Evolutionary conservation across 2,113 vertebrate species (phyloP).

Genomic region (Mixornis gularis): DNA sequence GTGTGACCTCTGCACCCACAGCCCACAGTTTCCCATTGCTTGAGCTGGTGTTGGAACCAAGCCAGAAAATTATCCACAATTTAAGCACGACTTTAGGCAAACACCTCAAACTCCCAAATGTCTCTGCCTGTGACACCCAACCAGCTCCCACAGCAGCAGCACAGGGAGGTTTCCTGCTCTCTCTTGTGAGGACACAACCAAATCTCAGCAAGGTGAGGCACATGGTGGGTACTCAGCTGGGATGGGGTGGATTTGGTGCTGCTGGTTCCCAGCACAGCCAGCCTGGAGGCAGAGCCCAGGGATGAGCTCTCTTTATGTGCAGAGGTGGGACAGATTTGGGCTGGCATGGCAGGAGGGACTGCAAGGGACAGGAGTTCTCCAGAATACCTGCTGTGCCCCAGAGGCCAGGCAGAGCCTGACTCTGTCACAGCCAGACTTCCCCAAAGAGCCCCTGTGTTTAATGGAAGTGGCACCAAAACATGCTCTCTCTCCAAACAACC

Average conservation of each 20-base stretch:
- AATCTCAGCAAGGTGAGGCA: not conserved
- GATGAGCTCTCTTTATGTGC: accelerated
- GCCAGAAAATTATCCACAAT: not conserved
- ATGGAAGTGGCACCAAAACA: not conserved
- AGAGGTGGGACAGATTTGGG: not conserved
- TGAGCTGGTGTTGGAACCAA: not conserved
- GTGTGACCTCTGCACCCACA: accelerated
- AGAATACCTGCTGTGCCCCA: not conserved
- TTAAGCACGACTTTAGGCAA: not conserved
- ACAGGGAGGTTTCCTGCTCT: not conserved
- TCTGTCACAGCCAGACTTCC: not conserved
- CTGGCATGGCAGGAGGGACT: not conserved
- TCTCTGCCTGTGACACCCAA: not conserved
- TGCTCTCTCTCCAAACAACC: not conserved
- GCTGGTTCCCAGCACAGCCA: not conserved
- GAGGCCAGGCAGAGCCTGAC: not conserved
- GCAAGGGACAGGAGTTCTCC: not conserved
- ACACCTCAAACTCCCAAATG: accelerated
- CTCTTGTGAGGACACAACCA: accelerated
- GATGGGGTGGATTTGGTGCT: not conserved
- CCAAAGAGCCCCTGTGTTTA: accelerated
- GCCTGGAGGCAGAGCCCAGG: not conserved
- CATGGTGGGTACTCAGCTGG: not conserved
- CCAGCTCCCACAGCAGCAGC: accelerated
- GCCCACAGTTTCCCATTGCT: not conserved